Evolutionary conservation across 2,888 invertebrate genomes (phyloP).

Genomic region (Chesias legatella): DNA sequence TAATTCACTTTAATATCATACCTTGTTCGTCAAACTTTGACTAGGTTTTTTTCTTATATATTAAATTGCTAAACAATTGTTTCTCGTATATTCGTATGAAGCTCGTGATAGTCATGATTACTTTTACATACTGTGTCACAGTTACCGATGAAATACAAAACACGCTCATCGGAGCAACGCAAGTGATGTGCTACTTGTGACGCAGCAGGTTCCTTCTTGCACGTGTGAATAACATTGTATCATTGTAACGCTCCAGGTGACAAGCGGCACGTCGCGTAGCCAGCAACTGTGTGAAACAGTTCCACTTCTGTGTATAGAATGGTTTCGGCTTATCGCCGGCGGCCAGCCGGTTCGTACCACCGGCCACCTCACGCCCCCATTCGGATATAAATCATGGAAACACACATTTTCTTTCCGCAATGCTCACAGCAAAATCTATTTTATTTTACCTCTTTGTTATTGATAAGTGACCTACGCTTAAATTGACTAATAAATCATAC

Average conservation of each 20-base stretch:
- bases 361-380: slow-evolving; percentile 63
- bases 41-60: no score
- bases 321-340: slow-evolving; percentile 72
- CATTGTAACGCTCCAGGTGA: not conserved
- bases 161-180: no score
- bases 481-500: not conserved
- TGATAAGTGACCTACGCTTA: slow-evolving; percentile 41
- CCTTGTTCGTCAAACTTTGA: no score
- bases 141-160: no score
- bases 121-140: no score
- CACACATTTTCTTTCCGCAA: slow-evolving; percentile 75
- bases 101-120: no score
- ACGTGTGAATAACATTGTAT: no score
- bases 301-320: slow-evolving; percentile 45
- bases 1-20: no score
- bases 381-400: slow-evolving; percentile 75
- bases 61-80: no score
- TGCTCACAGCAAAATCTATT: slow-evolving; percentile 63
- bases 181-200: no score
- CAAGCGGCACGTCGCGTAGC: not conserved
- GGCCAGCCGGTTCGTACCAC: slow-evolving; percentile 57
- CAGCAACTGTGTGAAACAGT: slow-evolving; percentile 1
- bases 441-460: slow-evolving; percentile 53
- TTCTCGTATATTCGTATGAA: no score
- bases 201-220: no score